A percentile compares a stretch with the other conserved stretches of the same genome.
Conservation (phyloP, 1,140 invertebrate species). For the Nylanderia fulva region DNA sequence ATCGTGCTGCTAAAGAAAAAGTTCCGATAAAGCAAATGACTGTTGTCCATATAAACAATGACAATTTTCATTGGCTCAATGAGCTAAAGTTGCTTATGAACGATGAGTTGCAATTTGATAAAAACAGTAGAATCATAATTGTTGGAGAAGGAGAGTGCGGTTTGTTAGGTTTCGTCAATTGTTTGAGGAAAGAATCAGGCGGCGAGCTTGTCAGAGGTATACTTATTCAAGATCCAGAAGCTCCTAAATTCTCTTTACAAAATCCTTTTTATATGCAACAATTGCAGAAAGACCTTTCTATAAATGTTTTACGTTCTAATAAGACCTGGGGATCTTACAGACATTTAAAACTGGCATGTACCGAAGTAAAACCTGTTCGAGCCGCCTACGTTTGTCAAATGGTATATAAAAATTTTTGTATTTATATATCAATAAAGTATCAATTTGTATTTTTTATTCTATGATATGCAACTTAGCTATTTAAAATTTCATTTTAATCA, state of each 20-base stretch:
- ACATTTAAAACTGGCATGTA: not conserved
- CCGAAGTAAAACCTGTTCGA: not conserved
- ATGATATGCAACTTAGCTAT: not conserved
- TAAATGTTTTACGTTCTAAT: not conserved
- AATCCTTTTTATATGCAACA: not conserved
- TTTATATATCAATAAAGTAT: too few relatives aligned
- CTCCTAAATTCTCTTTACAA: conserved; percentile 7
- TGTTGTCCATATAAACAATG: conserved; percentile 75
- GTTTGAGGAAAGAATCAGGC: not conserved
- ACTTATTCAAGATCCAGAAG: not conserved
- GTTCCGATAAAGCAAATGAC: conserved; percentile 71
- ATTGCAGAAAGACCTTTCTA: not conserved
- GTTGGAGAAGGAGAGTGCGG: conserved; percentile 90
- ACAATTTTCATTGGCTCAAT: conserved; percentile 85
- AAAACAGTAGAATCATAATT: conserved; percentile 82
- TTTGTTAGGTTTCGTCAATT: conserved; percentile 90
- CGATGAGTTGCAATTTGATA: conserved; percentile 78
- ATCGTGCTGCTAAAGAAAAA: conserved; percentile 79
- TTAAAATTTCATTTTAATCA: not conserved
- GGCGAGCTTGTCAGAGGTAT: not conserved
- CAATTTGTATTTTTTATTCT: not conserved
- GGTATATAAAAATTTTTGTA: not conserved
- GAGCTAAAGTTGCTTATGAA: conserved; percentile 85
- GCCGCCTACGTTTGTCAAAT: not conserved
- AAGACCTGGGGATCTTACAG: not conserved